Evolutionary conservation across 2,113 vertebrate species (phyloP), one percentile per base, ranked within the genome.

Genomic region (Syrmaticus mikado): DNA sequence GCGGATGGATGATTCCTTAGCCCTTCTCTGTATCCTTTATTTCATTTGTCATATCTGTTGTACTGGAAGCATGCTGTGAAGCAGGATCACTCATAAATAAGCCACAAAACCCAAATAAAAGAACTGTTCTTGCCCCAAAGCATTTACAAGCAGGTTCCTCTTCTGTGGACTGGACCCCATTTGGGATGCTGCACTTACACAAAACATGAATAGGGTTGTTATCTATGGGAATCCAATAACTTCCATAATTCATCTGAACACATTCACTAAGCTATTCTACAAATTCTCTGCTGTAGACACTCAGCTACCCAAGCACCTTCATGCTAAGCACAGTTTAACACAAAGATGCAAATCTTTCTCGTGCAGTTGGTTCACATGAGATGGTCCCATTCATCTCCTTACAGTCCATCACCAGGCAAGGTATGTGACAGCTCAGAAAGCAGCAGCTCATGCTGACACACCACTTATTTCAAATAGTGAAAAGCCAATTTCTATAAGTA

Each of bases 1-100:
- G 58, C 38, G 92, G 32, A 78, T 1, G 4, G 62, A 66, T 58
- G 0, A n/a, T 74, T 87, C 87, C 60, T 80, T 36, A 90, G 65
- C n/a, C 14, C 30, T 43, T 87, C 20, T 78, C 79, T 65, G 57
- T 70, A 68, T 9, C 48, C 15, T 82, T 52, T 38, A 77, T 68
- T 83, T 71, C 57, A 57, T 72, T 83, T 87, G 64, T 67, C 41
- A 91, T 82, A 87, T 70, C 32, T 72, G 62, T 89, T 16, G 1
- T 79, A 58, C 25, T 17, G 38, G 76, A 87, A 82, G 40, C 19
- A 75, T 67, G 7, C 38, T 67, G 11, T 62, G 34, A 36, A 83
- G 45, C 43, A 92, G 36, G 22, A 61, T 22, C 28, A 55, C 21
- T 90, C 17, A 62, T n/a, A 40, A 52, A 38, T 74, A 92, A 90